phyloP scores from a whole-genome alignment of 1,140 invertebrate genomes.

The Cecropterus lyciades region DNA sequence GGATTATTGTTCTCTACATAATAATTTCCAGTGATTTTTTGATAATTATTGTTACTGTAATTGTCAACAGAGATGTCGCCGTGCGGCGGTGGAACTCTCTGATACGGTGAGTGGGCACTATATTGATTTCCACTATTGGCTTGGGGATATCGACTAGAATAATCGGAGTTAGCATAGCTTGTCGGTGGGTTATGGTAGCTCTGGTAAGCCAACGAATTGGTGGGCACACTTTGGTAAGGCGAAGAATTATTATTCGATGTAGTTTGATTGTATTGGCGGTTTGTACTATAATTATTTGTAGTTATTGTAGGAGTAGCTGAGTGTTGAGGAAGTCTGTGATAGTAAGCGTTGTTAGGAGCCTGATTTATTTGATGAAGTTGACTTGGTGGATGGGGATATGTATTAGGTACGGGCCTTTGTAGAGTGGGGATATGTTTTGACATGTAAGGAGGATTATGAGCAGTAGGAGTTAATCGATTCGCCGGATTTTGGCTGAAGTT shows the following conservation, averaged over 20 bases:
- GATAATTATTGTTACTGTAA: constrained; percentile 70
- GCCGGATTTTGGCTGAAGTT: constrained; percentile 73
- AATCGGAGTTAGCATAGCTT: constrained; percentile 74
- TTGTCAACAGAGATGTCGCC: constrained; percentile 69
- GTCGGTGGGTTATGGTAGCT: constrained; percentile 78
- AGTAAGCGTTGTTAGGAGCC: constrained; percentile 63
- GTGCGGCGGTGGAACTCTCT: constrained; percentile 84
- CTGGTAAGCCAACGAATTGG: constrained; percentile 76
- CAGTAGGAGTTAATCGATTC: constrained; percentile 69
- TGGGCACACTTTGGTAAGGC: constrained; percentile 80
- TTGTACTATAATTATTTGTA: constrained; percentile 55
- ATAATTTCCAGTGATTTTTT: constrained; percentile 64
- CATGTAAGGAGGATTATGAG: constrained; percentile 61
- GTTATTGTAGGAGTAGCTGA: constrained; percentile 43
- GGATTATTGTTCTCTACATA: constrained; percentile 65
- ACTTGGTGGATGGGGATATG: constrained; percentile 67
- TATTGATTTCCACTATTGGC: constrained; percentile 67
- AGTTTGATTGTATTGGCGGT: constrained; percentile 58
- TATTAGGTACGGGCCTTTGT: constrained; percentile 65
- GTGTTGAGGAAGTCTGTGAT: constrained; percentile 66
- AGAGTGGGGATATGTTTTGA: constrained; percentile 60
- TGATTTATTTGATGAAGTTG: constrained; percentile 64
- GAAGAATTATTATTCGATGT: constrained; percentile 53
- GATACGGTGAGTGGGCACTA: constrained; percentile 79
- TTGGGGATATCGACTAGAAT: constrained; percentile 77